Percentiles rank a stretch among this genome's conserved stretches.
Conservation (phyloP, 2,888 invertebrate genomes). For the Petrophora chlorosata region DNA sequence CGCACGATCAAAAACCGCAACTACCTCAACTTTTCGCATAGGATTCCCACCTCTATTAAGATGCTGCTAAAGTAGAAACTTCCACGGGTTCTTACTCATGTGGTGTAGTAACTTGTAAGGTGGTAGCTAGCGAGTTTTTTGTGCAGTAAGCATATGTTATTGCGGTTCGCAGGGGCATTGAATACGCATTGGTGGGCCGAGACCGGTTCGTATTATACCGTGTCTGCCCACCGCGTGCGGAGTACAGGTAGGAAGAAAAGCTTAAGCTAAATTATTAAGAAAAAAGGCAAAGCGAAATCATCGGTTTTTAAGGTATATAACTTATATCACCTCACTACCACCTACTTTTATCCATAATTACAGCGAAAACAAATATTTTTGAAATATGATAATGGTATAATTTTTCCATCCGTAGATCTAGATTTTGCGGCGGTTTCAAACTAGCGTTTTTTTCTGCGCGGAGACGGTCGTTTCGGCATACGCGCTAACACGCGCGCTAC, state of each 20-base stretch:
- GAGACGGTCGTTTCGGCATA: no score
- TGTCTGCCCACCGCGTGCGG: conserved; percentile 56
- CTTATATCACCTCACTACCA: no score
- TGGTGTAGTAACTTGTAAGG: conserved; percentile 25
- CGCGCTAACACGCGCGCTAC: no score
- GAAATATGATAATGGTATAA: no score
- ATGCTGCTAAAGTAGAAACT: conserved; percentile 4
- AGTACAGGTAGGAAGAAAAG: conserved; percentile 45
- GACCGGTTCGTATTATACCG: conserved; percentile 54
- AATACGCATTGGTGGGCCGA: conserved; percentile 69
- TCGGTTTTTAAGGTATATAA: background rate
- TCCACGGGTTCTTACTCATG: background rate
- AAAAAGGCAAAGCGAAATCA: no score
- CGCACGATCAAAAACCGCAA: background rate
- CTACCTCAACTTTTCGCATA: background rate
- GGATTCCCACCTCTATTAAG: conserved; percentile 5
- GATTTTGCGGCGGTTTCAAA: no score
- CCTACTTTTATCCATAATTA: no score
- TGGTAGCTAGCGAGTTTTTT: conserved; percentile 44
- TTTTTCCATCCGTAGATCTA: no score
- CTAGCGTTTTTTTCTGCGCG: no score
- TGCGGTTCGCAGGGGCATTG: conserved; percentile 48
- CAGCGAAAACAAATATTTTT: no score
- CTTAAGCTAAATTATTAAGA: background rate
- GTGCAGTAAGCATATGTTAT: conserved; percentile 64